phyloP scores from a whole-genome alignment of 2,888 invertebrate genomes.

The Diogma glabrata region DNA sequence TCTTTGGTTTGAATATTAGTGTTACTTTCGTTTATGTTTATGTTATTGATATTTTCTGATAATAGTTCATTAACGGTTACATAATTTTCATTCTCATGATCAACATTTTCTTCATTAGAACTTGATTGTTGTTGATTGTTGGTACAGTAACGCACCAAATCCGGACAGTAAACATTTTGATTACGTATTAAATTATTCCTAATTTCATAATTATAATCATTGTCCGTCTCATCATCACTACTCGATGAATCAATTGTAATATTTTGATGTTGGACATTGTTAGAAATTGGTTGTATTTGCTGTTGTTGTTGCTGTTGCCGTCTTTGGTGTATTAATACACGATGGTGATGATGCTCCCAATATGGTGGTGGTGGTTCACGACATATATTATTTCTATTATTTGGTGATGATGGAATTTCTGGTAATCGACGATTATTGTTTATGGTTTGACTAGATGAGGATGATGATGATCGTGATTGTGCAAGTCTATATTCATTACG shows the following conservation, averaged over 20 bases:
- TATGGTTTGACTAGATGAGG: background rate
- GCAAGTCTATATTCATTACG: too few relatives aligned
- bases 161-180: slow-evolving; percentile 3
- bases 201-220: slow-evolving; percentile 5
- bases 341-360: slow-evolving; percentile 6
- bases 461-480: too few relatives aligned
- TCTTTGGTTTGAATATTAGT: slow-evolving; percentile 4
- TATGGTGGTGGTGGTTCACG: slow-evolving; percentile 7
- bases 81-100: background rate
- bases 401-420: background rate
- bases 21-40: background rate
- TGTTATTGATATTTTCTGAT: background rate
- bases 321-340: background rate
- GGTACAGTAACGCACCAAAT: slow-evolving; percentile 8
- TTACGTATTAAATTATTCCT: slow-evolving; percentile 1
- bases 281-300: background rate
- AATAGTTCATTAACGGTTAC: background rate
- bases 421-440: background rate
- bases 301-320: background rate
- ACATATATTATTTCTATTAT: too few relatives aligned
- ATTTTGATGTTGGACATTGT: slow-evolving; percentile 1
- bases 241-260: background rate
- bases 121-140: background rate
- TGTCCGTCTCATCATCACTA: background rate
- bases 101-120: background rate